Evolutionary conservation across 2,888 invertebrate species (phyloP).

Genomic region (Meandrusa payeni): DNA sequence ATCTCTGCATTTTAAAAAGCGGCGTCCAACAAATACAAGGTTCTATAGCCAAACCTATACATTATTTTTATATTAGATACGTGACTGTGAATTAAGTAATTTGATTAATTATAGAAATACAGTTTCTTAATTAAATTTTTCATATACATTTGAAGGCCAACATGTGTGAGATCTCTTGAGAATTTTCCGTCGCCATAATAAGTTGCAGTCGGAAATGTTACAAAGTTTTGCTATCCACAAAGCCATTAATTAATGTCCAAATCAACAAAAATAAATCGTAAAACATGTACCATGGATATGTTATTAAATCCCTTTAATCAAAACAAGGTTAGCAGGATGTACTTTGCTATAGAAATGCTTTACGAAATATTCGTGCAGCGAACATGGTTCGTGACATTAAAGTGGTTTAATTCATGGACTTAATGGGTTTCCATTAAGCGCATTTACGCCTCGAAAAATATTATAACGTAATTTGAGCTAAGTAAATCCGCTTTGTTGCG

Average conservation of each 20-base stretch:
- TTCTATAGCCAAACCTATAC: not conserved
- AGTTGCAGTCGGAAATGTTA: slow-evolving; percentile 24
- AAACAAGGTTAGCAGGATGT: slow-evolving; percentile 48
- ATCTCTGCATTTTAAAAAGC: slow-evolving; percentile 3
- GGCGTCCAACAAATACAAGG: slow-evolving; percentile 8
- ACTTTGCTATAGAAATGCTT: too few species aligned
- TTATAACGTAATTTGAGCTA: slow-evolving; percentile 9
- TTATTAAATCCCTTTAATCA: slow-evolving; percentile 61
- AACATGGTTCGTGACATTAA: slow-evolving; percentile 29
- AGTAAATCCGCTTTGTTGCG: slow-evolving; percentile 2
- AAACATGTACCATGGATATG: slow-evolving; percentile 46
- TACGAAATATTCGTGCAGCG: too few species aligned
- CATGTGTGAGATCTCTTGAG: slow-evolving; percentile 17
- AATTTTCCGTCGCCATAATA: slow-evolving; percentile 18
- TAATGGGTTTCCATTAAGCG: slow-evolving; percentile 57
- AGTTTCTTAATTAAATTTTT: slow-evolving; percentile 19
- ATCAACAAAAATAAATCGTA: slow-evolving; percentile 39
- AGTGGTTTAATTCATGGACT: slow-evolving; percentile 38
- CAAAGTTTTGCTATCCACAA: slow-evolving; percentile 33
- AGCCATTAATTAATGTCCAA: slow-evolving; percentile 53
- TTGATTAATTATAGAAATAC: slow-evolving; percentile 18
- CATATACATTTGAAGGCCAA: slow-evolving; percentile 15
- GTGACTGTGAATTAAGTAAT: slow-evolving; percentile 15
- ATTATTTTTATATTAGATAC: slow-evolving; percentile 11
- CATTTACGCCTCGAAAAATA: slow-evolving; percentile 29